phyloP scores from a whole-genome alignment of 23 tunicate genomes.

The Corella eumyota region DNA sequence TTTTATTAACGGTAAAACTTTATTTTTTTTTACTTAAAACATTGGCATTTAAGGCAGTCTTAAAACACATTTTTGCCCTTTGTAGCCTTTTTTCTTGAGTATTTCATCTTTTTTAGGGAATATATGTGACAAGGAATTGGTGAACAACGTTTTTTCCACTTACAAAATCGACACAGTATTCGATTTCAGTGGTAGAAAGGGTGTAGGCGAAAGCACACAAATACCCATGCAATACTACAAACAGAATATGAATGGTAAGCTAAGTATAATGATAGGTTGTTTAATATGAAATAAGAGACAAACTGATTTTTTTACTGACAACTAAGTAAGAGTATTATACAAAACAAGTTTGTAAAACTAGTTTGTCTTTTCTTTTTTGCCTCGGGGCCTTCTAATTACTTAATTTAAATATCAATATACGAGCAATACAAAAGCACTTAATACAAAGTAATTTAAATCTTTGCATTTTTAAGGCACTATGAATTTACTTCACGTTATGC shows the following conservation, averaged over 20 bases:
- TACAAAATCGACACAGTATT: constrained; percentile 85
- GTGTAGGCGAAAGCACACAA: constrained; percentile 90
- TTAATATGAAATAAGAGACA: not conserved
- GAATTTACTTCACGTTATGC: constrained; percentile 77
- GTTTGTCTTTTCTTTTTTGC: no score
- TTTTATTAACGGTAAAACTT: constrained; percentile 45
- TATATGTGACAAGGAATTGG: constrained; percentile 30
- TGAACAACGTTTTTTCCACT: constrained; percentile 45
- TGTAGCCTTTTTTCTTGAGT: no score
- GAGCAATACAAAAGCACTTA: no score
- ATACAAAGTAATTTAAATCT: no score
- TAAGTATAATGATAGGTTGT: not conserved
- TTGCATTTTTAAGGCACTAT: constrained; percentile 52
- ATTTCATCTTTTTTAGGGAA: constrained; percentile 29
- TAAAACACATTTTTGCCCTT: no score
- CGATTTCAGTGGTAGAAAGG: constrained; percentile 92
- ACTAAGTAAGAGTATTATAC: no score
- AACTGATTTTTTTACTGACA: no score
- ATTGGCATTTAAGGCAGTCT: no score
- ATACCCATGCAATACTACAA: constrained; percentile 91
- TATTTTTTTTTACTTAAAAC: not conserved
- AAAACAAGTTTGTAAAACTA: no score
- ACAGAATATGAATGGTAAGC: constrained; percentile 62
- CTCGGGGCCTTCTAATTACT: no score
- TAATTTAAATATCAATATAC: no score